Evolutionary conservation across 2,113 vertebrate species (phyloP), one percentile per base, ranked within the genome.

Genomic region (Athene noctua): DNA sequence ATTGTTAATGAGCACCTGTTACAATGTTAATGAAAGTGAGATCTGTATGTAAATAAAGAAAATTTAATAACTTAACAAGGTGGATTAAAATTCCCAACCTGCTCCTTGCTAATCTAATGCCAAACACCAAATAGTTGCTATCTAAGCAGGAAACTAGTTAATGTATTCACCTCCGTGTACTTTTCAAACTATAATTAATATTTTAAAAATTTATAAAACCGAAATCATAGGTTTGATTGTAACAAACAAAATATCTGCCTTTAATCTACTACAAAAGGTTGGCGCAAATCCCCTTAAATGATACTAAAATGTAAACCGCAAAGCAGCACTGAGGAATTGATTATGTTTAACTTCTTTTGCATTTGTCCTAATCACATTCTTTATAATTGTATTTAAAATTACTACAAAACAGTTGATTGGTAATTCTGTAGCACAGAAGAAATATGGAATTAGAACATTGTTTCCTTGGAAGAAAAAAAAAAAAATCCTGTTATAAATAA

Each of bases 31-130:
- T 98, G 98, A 97, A 98, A 98, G 98, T 97, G 96, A 97, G 97
- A 98, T 94, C 97, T 97, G 82, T 97, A 89, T 97, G 98, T 98
- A 98, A 98, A 98, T 98, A 98, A 98, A 98, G 98, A 90, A 98
- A 98, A 98, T 98, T 98, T 98, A 98, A 98, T 98, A 98, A 98
- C 97, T 98, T 98, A 98, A 98, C 98, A 98, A 98, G 98, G 98
- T 98, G 97, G 98, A 98, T 98, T 98, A 98, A 98, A 98, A 98
- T 97, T 98, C 98, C 96, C 98, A 97, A 96, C 98, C 97, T 97
- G 97, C 96, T 90, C 91, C 10, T 95, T 59, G 94, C 97, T 97
- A 97, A 98, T 98, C 98, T 96, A 96, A 97, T 75, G 94, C 98
- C 98, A 96, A 97, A 96, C 97, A 97, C 96, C 93, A 80, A 95